Conservation (phyloP, 1,140 invertebrate species). For the Globodera ellingtonae region DNA sequence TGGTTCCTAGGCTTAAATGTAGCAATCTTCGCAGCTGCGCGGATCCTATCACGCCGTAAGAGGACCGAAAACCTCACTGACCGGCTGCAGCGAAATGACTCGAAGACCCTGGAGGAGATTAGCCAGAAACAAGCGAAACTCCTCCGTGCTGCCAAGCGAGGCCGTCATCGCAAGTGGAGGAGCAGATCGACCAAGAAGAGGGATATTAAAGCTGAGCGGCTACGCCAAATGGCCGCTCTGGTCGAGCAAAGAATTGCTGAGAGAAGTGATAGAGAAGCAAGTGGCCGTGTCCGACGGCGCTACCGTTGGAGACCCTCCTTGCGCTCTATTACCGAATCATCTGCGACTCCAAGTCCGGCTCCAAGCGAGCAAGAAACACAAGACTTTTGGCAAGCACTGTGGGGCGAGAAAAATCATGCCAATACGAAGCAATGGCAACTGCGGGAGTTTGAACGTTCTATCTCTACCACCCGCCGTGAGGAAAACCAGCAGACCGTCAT, state of each 20-base stretch:
- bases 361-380: background rate
- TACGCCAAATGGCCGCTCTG: background rate
- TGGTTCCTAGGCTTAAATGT: background rate
- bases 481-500: no score
- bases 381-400: background rate
- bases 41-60: background rate
- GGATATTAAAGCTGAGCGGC: background rate
- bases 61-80: background rate
- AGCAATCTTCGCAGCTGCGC: background rate
- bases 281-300: no score
- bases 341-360: background rate
- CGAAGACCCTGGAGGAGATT: background rate
- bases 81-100: background rate
- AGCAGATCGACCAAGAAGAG: background rate
- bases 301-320: background rate
- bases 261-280: background rate
- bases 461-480: background rate
- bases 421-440: background rate
- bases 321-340: background rate
- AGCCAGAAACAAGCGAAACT: background rate
- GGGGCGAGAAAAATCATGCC: background rate
- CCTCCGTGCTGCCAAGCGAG: no score
- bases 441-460: background rate
- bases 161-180: background rate
- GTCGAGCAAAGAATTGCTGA: background rate